Base-by-base conservation (phyloP, 2,888 invertebrate genomes). In the Salticus scenicus region DNA sequence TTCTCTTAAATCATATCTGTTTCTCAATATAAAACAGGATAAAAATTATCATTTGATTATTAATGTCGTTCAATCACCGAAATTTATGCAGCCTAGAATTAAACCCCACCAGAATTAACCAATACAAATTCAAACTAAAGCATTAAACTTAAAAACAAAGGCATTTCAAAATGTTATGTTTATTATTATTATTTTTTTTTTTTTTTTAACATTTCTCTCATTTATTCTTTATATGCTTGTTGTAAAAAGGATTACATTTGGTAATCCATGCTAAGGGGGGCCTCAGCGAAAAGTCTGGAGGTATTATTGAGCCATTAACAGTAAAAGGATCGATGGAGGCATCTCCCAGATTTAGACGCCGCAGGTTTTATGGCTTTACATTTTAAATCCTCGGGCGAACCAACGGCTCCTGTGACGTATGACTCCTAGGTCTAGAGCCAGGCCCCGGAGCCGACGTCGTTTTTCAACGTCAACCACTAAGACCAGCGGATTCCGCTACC, bases 231-330 rank as follows among this genome's bases (percentile, higher is more conserved):
- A 77, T 83, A 67, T 83, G 77, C 76, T 83, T 83, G 83, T 83
- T 83, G 83, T 83, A 83, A 72, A 77, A 77, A 72, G 83, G 83
- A 83, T 83, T 83, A 82, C 37, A 4, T 24, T 24, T 10, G 31
- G 70, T 82, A 82, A 82, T 82, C 82, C 82, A 77, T 47, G 80
- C 80, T 42, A 51, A 57, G 47, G 57, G 73, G 27, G n/a, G 74
- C 63, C 47, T 20, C 33, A 41, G 67, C 42, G 31, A 70, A 57
- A 57, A 57, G 57, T 57, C 57, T 17, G 27, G 42, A n/a, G 82
- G 77, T 77, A 77, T 83, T 83, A 83, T 83, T 83, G 83, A 83
- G 83, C 83, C 83, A 83, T 83, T 83, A 83, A 83, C 77, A 75
- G 24, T 51, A 63, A 64, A 76, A 72, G 71, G 71, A 83, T 83